These are phyloP conservation scores for Urocitellus parryii DNA, from an alignment of 2,113 vertebrate genomes.

Conservation along the genomic window DNA sequence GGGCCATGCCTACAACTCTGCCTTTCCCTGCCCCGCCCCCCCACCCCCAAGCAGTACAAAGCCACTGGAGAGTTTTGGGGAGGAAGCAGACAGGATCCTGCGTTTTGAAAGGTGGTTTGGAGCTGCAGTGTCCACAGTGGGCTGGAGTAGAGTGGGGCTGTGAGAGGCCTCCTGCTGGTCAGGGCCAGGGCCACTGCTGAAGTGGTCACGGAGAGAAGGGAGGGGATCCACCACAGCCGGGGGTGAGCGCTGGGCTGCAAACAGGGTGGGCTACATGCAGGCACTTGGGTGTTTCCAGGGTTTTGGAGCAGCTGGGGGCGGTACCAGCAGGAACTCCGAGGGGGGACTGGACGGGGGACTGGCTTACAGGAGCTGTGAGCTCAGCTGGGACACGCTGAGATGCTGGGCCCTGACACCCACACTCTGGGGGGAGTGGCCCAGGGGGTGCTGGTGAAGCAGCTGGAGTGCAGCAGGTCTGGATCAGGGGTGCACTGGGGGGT, in stretches of 20 bases:
- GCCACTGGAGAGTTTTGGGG: neutral
- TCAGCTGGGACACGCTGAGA: neutral
- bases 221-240: neutral
- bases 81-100: neutral
- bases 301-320: neutral
- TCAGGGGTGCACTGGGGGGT: neutral
- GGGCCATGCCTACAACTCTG: no score
- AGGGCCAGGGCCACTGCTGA: no score
- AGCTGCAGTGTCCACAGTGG: no score
- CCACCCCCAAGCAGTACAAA: neutral
- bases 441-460: neutral
- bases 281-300: neutral
- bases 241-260: neutral
- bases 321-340: neutral
- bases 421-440: neutral
- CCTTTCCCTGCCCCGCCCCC: no score
- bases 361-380: neutral
- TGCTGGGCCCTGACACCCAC: neutral
- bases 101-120: neutral
- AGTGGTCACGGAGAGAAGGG: no score
- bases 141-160: neutral
- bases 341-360: neutral
- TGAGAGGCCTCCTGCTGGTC: no score
- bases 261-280: neutral
- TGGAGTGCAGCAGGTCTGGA: neutral